Evolutionary conservation across 2,113 vertebrate genomes (phyloP), one percentile per base, ranked within the genome.

Genomic region (Pungitius pungitius): DNA sequence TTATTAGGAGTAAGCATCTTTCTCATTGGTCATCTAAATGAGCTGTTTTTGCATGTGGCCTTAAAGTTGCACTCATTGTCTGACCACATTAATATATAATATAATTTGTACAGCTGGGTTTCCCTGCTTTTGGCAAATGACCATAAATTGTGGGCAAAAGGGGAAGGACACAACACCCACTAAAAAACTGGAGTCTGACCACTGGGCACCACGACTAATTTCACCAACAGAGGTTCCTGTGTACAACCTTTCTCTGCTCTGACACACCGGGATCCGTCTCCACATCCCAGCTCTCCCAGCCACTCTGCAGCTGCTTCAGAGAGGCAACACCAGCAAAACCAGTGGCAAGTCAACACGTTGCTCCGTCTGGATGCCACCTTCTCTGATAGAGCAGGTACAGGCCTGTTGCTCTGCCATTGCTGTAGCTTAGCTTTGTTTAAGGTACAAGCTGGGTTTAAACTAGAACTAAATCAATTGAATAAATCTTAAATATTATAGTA

Each of bases 281-380:
- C 73, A 80, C 30, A 11, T 88, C 87, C 89, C 85, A 85, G 69
- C 69, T 72, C 52, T 84, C 84, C 81, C 85, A 82, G 77, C 40
- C 77, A 0, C 83, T 89, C 75, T 83, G 78, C 51, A 89, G 75
- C 77, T 80, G 77, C 11, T 73, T 40, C 35, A 68, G 24, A 52
- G 18, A 57, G 18, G 39, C 69, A 63, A 73, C 49, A 69, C 26
- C 45, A 22, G 55, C 11, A 61, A 37, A 66, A 67, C 47, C 66
- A 14, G 52, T 8, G 35, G 13, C 58, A 22, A 51, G 33, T 37
- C 15, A 51, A 24, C 33, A 71, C 33, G 26, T 11, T 3, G 2
- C 14, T 13, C 39, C 14, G 39, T 14, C 39, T 3, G 39, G 35
- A 37, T 37, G 35, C 8, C 35, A 5, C 17, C 7, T 10, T 22